These are phyloP conservation scores for Sialis lutaria DNA, from an alignment of 2,888 invertebrate genomes.

Conservation along the genomic window DNA sequence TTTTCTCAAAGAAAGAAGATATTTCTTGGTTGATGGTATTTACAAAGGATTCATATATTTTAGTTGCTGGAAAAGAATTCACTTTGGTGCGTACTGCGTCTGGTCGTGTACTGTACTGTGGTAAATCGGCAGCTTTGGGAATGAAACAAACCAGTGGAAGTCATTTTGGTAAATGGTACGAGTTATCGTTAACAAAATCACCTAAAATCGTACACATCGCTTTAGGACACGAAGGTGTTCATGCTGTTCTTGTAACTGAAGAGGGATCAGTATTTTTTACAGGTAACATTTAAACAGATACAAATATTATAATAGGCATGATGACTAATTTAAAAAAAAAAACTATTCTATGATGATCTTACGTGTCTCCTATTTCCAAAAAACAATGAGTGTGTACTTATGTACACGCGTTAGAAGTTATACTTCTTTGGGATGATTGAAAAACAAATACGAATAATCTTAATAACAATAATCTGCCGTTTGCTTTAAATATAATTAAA, in stretches of 20 bases:
- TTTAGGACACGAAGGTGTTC: conserved; percentile 85
- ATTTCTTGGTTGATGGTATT: no score
- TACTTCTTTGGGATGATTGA: no score
- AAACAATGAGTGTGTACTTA: no score
- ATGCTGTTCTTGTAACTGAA: conserved; percentile 79
- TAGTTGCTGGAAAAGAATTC: conserved; percentile 82
- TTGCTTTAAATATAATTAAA: no score
- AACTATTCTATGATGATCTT: no score
- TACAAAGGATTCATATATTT: conserved; percentile 14
- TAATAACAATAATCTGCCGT: no score
- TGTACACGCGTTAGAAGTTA: no score
- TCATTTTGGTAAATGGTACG: conserved; percentile 37
- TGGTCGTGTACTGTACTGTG: conserved; percentile 75
- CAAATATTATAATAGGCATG: not conserved
- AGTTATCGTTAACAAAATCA: conserved; percentile 46
- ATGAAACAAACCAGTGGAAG: conserved; percentile 46
- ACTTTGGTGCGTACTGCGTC: conserved; percentile 65
- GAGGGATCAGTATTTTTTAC: conserved; percentile 80
- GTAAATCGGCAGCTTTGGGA: conserved; percentile 72
- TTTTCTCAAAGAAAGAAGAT: not conserved
- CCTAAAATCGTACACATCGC: conserved; percentile 62
- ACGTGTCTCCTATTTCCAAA: no score
- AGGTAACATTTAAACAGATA: conserved; percentile 17
- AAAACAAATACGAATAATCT: no score
- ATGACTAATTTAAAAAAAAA: no score